Conservation (phyloP, 2,797 vertebrate genomes). For the Choloepus didactylus region DNA sequence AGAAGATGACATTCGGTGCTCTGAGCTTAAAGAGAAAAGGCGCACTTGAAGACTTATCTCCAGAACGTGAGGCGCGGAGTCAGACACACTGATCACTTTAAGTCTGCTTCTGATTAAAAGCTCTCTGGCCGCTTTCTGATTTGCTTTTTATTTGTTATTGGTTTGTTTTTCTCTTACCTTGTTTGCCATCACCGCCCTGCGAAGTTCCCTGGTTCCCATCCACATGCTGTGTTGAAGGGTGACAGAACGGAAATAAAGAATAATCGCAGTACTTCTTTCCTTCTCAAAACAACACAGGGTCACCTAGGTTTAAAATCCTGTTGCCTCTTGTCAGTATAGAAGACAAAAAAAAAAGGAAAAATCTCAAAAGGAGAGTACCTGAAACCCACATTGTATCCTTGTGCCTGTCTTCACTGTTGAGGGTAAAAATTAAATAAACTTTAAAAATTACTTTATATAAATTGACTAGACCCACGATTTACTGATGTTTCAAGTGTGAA, state of each 20-base stretch:
- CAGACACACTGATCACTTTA: fast-evolving
- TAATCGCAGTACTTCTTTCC: background rate
- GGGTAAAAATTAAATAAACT: background rate
- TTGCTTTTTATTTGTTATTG: constrained; percentile 15
- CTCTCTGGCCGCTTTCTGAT: background rate
- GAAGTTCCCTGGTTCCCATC: background rate
- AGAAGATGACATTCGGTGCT: background rate
- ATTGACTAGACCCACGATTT: background rate
- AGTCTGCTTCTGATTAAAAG: background rate
- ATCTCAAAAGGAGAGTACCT: background rate
- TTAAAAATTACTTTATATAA: background rate
- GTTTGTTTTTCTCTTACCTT: constrained; percentile 2
- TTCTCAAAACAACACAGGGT: constrained; percentile 8
- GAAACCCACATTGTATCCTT: constrained; percentile 25
- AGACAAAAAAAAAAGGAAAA: background rate
- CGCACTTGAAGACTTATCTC: background rate
- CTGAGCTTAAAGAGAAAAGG: background rate
- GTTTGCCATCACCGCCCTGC: background rate
- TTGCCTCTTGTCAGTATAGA: constrained; percentile 21
- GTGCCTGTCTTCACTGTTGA: background rate
- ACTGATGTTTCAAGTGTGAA: background rate
- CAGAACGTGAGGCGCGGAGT: background rate
- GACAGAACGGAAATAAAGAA: background rate
- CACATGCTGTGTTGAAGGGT: background rate
- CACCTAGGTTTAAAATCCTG: constrained; percentile 7